Evolutionary conservation across 2,888 invertebrate genomes (phyloP).

Genomic region (Philereme vetulata): DNA sequence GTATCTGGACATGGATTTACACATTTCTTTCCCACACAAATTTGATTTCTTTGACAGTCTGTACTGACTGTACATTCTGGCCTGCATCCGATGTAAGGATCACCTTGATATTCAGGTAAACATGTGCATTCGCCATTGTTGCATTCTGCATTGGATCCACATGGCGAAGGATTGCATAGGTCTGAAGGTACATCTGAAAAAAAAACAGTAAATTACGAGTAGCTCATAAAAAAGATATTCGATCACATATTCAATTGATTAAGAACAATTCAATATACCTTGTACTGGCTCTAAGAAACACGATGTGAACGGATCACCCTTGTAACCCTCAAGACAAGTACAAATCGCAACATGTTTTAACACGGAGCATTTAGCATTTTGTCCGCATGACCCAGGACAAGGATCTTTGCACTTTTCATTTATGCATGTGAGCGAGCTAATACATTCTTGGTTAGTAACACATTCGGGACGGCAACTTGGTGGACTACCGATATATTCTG

Average conservation of each 20-base stretch:
- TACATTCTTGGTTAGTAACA: slow-evolving; percentile 86
- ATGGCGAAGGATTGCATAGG: slow-evolving; percentile 87
- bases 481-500: slow-evolving; percentile 85
- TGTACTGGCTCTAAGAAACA: slow-evolving; percentile 63
- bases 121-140: slow-evolving; percentile 88
- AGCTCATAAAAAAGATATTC: neutral
- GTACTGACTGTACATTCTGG: slow-evolving; percentile 91
- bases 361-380: slow-evolving; percentile 82
- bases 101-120: slow-evolving; percentile 88
- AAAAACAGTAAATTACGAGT: neutral
- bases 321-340: slow-evolving; percentile 82
- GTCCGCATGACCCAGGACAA: slow-evolving; percentile 87
- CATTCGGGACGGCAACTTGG: slow-evolving; percentile 88
- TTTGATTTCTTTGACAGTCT: slow-evolving; percentile 88
- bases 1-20: slow-evolving; percentile 90
- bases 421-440: slow-evolving; percentile 86
- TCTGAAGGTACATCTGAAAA: slow-evolving; percentile 63
- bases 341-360: slow-evolving; percentile 86
- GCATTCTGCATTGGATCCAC: slow-evolving; percentile 90
- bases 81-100: slow-evolving; percentile 90
- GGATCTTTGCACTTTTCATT: slow-evolving; percentile 87
- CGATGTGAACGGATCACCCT: slow-evolving; percentile 85
- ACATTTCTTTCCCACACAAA: slow-evolving; percentile 90
- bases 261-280: slow-evolving; percentile 48
- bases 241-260: neutral